Conservation (phyloP, 2,888 invertebrate genomes). For the Drosophila birchii region DNA sequence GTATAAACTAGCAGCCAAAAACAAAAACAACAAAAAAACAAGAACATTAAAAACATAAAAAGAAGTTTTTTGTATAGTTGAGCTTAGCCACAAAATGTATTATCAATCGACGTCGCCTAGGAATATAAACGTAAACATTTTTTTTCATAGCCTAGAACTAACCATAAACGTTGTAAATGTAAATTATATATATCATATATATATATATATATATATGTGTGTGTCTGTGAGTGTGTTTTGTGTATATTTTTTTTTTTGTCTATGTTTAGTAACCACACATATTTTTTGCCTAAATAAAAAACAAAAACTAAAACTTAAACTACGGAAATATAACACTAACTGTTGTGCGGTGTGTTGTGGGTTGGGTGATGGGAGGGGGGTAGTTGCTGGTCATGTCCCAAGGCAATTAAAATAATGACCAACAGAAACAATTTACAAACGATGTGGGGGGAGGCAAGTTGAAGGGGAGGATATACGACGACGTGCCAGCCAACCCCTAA, state of each 20-base stretch:
- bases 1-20: slow-evolving; percentile 72
- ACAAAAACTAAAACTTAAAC: slow-evolving; percentile 30
- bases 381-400: slow-evolving; percentile 1
- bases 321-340: slow-evolving; percentile 23
- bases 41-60: slow-evolving; percentile 4
- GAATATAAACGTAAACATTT: slow-evolving; percentile 35
- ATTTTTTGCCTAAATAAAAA: slow-evolving; percentile 71
- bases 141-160: slow-evolving; percentile 42
- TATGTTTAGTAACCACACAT: slow-evolving; percentile 40
- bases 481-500: slow-evolving; percentile 71
- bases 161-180: slow-evolving; percentile 62
- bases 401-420: slow-evolving; percentile 67
- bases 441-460: slow-evolving; percentile 10
- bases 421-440: slow-evolving; percentile 54
- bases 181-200: slow-evolving; percentile 45
- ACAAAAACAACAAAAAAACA: slow-evolving; percentile 14
- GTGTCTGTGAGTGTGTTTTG: not conserved
- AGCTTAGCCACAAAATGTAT: slow-evolving; percentile 64
- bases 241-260: slow-evolving; percentile 33
- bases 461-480: slow-evolving; percentile 26
- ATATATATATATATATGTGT: not conserved
- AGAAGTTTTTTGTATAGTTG: slow-evolving; percentile 39
- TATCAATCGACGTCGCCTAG: slow-evolving; percentile 39
- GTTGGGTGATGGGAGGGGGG: not conserved
- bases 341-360: not conserved